phyloP scores from a whole-genome alignment of 2,113 vertebrate genomes.

The Delphinus delphis region DNA sequence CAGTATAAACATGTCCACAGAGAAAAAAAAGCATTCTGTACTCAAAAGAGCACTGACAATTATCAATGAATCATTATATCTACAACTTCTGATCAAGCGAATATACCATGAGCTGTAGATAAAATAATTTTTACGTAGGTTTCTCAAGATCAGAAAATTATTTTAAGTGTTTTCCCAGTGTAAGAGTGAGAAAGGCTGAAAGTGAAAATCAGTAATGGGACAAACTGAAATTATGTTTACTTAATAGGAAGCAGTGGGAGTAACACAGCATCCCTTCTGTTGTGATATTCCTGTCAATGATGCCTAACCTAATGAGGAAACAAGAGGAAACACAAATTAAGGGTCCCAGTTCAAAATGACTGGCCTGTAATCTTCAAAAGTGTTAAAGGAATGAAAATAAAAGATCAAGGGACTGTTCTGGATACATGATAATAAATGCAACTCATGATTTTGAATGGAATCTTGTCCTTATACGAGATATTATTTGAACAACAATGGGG shows the following conservation, averaged over 20 bases:
- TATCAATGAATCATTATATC: background rate
- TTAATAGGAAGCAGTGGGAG: background rate
- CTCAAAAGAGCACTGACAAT: background rate
- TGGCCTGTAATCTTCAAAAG: background rate
- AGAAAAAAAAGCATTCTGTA: background rate
- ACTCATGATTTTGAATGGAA: background rate
- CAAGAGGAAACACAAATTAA: background rate
- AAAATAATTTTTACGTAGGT: background rate
- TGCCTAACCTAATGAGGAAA: background rate
- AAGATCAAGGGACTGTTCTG: slow-evolving; percentile 17
- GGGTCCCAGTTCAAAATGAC: background rate
- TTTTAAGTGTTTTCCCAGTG: background rate
- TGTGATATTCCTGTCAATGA: background rate
- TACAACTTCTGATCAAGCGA: background rate
- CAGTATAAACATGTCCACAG: background rate
- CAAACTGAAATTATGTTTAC: background rate
- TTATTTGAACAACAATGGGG: background rate
- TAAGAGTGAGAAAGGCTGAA: background rate
- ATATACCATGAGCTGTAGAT: background rate
- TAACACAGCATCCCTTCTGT: background rate
- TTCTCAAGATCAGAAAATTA: background rate
- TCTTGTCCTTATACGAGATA: background rate
- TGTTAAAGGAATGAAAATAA: background rate
- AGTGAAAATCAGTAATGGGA: background rate
- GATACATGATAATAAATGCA: background rate